Evolutionary conservation across 2,113 vertebrate genomes (phyloP), one percentile per base, ranked within the genome.

Genomic region (Myrmophylax atrothorax): DNA sequence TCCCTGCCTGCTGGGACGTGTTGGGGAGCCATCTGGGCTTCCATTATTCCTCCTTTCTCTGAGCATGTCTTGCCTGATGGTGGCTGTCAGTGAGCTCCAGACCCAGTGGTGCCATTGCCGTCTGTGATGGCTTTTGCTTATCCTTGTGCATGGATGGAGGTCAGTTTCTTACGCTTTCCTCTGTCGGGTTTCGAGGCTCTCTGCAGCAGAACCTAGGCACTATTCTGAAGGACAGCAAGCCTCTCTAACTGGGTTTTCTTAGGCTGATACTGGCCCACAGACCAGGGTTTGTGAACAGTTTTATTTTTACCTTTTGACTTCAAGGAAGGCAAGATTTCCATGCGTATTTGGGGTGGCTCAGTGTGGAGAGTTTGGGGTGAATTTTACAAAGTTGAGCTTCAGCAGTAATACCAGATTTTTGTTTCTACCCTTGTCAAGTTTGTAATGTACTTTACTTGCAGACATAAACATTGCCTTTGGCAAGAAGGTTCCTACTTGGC

Each of bases 391-490:
- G 66, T 84, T 15, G 14, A 17, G 14, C 38, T 80, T 75, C 17
- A 46, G 49, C 47, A 89, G 53, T 73, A 80, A 44, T 59, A 50
- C 66, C 40, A 38, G 38, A 7, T 83, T 84, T 94, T 95, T 83
- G n/a, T 85, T 95, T 90, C 84, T 93, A 11, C 33, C 9, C 46
- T 50, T 88, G 75, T 86, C 38, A 29, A 52, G 49, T 77, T 90
- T 92, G 56, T 80, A 46, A 58, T 35, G n/a, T 53, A 38, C 52
- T 92, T 90, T 37, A 42, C 68, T 90, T 92, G 56, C 62, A 94
- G 90, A 90, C 64, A 62, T 72, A 93, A 95, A 94, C 72, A 53
- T 84, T 93, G 85, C 64, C 85, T 93, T 94, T 96, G 92, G 85
- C 93, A 95, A 53, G 47, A 72, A 62, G 63, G 44, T 40, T 70